Evolutionary conservation across 2,113 vertebrate genomes (phyloP).

Genomic region (Meriones unguiculatus): DNA sequence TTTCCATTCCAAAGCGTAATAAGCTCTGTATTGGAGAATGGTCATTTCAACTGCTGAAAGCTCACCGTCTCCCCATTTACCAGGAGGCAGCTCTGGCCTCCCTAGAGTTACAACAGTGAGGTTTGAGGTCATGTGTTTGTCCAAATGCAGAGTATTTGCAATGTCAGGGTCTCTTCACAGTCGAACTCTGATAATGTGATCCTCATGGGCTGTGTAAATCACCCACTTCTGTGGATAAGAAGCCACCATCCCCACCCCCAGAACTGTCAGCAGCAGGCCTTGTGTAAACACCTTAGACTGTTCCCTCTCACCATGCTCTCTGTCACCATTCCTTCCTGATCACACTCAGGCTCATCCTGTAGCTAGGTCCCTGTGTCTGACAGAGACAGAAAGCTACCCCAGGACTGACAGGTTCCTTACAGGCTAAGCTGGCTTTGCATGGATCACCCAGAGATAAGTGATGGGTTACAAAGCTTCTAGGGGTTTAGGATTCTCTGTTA

Average conservation of each 20-base stretch:
- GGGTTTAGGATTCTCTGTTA: neutral
- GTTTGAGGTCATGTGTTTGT: neutral
- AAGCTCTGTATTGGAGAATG: neutral
- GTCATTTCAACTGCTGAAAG: neutral
- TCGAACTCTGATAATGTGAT: neutral
- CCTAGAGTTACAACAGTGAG: neutral
- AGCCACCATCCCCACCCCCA: neutral
- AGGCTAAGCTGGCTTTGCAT: neutral
- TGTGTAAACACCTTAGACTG: neutral
- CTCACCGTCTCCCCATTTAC: neutral
- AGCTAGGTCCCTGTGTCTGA: neutral
- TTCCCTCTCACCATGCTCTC: neutral
- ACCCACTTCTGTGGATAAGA: neutral
- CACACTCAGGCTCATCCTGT: neutral
- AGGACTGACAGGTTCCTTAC: no score
- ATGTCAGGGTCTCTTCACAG: neutral
- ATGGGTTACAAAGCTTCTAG: neutral
- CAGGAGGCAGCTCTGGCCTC: neutral
- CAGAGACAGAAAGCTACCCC: neutral
- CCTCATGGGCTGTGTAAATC: neutral
- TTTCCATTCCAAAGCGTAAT: neutral
- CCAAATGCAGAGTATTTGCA: neutral
- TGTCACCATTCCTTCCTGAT: neutral
- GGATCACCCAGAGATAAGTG: neutral
- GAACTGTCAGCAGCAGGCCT: neutral